These are phyloP conservation scores for Gastrophryne carolinensis DNA, from an alignment of 2,797 vertebrate species.

Conservation along the genomic window DNA sequence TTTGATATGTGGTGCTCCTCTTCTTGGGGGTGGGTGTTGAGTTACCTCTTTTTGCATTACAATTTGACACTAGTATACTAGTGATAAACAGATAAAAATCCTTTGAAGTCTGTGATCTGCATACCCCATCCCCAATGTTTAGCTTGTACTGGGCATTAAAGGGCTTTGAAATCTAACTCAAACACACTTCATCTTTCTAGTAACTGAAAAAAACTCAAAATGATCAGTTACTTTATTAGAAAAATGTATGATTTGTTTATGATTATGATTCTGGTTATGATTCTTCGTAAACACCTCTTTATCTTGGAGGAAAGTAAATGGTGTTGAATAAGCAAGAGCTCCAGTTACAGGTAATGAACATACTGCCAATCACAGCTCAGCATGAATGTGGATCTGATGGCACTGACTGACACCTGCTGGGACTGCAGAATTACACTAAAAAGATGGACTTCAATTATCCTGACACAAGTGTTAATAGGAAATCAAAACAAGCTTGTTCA, in stretches of 20 bases:
- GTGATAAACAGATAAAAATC: slow-evolving; percentile 3
- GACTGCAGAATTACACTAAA: neutral
- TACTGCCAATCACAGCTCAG: neutral
- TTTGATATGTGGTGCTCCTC: no score
- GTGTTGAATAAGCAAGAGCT: neutral
- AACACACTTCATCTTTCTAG: neutral
- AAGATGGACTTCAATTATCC: slow-evolving; percentile 27
- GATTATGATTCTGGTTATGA: no score
- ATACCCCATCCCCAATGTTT: neutral
- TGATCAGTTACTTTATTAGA: neutral
- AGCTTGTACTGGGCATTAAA: neutral
- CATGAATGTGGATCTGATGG: neutral
- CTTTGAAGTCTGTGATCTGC: neutral
- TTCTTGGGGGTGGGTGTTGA: no score
- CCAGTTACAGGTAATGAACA: slow-evolving; percentile 24
- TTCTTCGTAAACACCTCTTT: no score
- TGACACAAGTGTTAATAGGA: slow-evolving; percentile 18
- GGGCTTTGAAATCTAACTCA: slow-evolving; percentile 5
- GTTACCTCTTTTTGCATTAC: no score
- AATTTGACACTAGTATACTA: no score
- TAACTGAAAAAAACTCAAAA: slow-evolving; percentile 8
- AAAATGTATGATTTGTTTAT: slow-evolving; percentile 7
- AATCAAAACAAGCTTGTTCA: neutral
- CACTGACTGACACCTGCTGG: slow-evolving; percentile 12
- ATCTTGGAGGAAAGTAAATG: slow-evolving; percentile 14